Evolutionary conservation across 2,113 vertebrate species (phyloP), one percentile per base, ranked within the genome.

Genomic region (Riparia riparia): DNA sequence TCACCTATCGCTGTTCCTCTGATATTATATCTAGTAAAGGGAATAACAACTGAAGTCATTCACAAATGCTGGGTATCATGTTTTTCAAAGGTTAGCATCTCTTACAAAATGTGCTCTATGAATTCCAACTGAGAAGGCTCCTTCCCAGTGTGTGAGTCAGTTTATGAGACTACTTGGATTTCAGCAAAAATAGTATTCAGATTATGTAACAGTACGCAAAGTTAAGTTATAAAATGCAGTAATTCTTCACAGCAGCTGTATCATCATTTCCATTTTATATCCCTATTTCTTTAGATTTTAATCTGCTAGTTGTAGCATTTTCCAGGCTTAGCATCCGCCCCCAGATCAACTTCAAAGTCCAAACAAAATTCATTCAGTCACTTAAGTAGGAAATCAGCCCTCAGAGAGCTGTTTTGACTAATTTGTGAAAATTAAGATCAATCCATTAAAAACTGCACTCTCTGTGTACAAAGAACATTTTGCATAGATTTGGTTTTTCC

Each of bases 1-100:
- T 99, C 99, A 98, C 99, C 99, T 99, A 99, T 98, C 96, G 99
- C 98, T 97, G 99, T 99, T 98, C 99, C 99, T 99, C 99, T 99
- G 99, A 98, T 98, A 99, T 98, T 99, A 98, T 98, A 99, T 99
- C 99, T 99, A 99, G 98, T 98, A 97, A 97, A 98, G 96, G 98
- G 98, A 98, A 98, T 95, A 98, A 98, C 94, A 98, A 96, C 97
- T 97, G 87, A 96, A 98, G 97, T 98, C 98, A 98, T 97, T 97
- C 24, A 97, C 96, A 97, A 96, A 94, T 86, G 74, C 91, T 86
- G 82, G 87, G 95, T 87, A 96, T n/a, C 96, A 89, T 71, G 74
- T 84, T 95, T 74, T 88, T 80, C 96, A 96, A 96, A 90, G 84
- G 95, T 97, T 90, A 97, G 66, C 70, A 82, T 82, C 81, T 92